A percentile compares a stretch with the other conserved stretches of the same genome.
Evolutionary conservation across 2,113 vertebrate genomes (phyloP).

Genomic region (Nannospalax galili): DNA sequence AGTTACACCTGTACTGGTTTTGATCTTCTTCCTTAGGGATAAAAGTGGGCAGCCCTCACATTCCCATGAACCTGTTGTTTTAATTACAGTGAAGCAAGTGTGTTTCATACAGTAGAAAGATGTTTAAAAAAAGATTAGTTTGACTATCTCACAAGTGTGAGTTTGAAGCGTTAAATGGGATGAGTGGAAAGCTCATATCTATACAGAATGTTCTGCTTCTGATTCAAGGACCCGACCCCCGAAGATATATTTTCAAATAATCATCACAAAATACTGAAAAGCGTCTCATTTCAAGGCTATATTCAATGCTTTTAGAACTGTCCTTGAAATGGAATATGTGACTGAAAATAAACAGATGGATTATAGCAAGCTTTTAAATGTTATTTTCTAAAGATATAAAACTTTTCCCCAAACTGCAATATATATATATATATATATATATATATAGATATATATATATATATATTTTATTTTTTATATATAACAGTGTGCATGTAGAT

Average conservation of each 20-base stretch:
- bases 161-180: constrained; percentile 54
- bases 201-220: constrained; percentile 13
- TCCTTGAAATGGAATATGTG: constrained; percentile 50
- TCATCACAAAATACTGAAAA: neutral
- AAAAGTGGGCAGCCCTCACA: constrained; percentile 14
- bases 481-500: too few species aligned
- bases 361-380: neutral
- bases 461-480: too few species aligned
- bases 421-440: too few species aligned
- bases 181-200: constrained; percentile 28
- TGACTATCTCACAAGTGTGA: neutral
- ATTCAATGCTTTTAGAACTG: constrained; percentile 1
- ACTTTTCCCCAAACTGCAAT: neutral
- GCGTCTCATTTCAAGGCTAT: constrained; percentile 26
- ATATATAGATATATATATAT: too few species aligned
- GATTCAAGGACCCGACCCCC: neutral
- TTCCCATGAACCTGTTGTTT: constrained; percentile 56
- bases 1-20: constrained; percentile 3
- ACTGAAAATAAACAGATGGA: neutral
- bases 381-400: neutral
- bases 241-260: constrained; percentile 30
- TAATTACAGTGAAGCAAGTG: constrained; percentile 57
- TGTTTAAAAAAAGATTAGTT: constrained; percentile 54
- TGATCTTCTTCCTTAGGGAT: constrained; percentile 53
- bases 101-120: constrained; percentile 30